These are phyloP conservation scores for Mnemiopsis leidyi DNA, from an alignment of 37 sponge, comb jelly and placozoan species.

Conservation along the genomic window DNA sequence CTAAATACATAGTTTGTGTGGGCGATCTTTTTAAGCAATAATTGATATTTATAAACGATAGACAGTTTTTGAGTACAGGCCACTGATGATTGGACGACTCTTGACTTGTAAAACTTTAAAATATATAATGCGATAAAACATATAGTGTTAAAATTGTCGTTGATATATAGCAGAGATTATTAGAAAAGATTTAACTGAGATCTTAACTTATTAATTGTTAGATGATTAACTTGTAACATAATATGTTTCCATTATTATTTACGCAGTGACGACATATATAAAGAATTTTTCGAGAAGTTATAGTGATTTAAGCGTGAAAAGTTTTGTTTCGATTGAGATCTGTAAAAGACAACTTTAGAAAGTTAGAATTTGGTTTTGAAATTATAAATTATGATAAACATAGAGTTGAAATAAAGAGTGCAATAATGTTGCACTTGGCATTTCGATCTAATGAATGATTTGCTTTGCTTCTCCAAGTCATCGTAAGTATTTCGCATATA, in stretches of 20 bases:
- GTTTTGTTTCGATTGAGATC: not conserved
- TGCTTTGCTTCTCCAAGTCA: not conserved
- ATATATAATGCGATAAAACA: not conserved
- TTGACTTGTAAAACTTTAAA: too few species aligned
- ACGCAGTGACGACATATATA: not conserved
- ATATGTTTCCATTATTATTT: not conserved
- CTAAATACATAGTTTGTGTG: too few species aligned
- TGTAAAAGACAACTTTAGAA: not conserved
- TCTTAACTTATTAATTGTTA: not conserved
- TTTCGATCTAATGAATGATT: not conserved
- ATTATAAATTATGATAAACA: not conserved
- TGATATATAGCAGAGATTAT: not conserved
- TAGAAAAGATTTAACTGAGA: not conserved
- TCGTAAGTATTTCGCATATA: too few species aligned
- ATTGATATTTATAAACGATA: not conserved
- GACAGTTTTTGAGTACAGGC: not conserved
- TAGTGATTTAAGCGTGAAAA: not conserved
- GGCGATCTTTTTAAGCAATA: not conserved
- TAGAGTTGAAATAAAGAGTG: not conserved
- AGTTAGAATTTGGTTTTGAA: not conserved
- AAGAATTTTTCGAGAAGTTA: not conserved
- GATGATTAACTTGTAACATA: not conserved
- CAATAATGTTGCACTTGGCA: not conserved
- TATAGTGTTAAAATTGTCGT: not conserved
- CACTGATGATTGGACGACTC: too few species aligned